A percentile compares a stretch with the other conserved stretches of the same genome.
These are phyloP conservation scores for Drosophila santomea DNA, from an alignment of 1,140 invertebrate species.

Conservation along the genomic window DNA sequence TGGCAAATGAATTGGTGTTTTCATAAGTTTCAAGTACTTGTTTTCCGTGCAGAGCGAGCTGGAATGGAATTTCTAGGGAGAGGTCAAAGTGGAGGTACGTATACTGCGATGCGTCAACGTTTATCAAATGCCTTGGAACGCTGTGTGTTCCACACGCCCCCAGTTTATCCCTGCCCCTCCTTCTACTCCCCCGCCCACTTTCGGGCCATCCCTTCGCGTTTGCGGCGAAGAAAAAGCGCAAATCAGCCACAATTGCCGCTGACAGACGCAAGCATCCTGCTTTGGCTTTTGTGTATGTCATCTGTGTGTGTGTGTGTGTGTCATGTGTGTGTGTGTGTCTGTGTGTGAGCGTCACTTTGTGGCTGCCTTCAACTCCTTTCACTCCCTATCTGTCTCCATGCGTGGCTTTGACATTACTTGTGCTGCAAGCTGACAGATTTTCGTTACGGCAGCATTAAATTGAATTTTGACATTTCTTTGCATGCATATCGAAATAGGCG, in stretches of 20 bases:
- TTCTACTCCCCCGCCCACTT: no score
- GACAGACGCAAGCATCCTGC: slow-evolving; percentile 77
- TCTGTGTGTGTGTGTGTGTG: slow-evolving; percentile 19
- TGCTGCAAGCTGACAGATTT: slow-evolving; percentile 82
- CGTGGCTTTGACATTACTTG: slow-evolving; percentile 79
- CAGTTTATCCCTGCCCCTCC: slow-evolving; percentile 41
- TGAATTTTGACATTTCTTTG: slow-evolving; percentile 83
- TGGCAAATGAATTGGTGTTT: no score
- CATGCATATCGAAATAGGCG: slow-evolving; percentile 49
- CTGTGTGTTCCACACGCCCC: slow-evolving; percentile 16
- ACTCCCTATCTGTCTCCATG: slow-evolving; percentile 1
- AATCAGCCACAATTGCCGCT: slow-evolving; percentile 81
- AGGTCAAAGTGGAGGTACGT: not conserved
- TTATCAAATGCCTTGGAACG: slow-evolving; percentile 72
- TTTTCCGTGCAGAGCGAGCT: slow-evolving; percentile 8
- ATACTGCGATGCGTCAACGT: slow-evolving; percentile 35
- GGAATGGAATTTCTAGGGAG: not conserved
- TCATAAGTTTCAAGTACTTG: no score
- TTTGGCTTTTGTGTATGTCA: slow-evolving; percentile 57
- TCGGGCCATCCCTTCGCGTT: not conserved
- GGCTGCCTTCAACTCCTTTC: slow-evolving; percentile 15
- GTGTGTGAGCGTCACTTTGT: slow-evolving; percentile 43
- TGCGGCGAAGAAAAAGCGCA: slow-evolving; percentile 67
- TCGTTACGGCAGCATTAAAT: slow-evolving; percentile 77
- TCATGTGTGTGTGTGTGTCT: slow-evolving; percentile 22